Percentiles rank a stretch among this genome's conserved stretches.
These are phyloP conservation scores for Tuberolachnus salignus DNA, from an alignment of 2,888 invertebrate species.

Conservation along the genomic window DNA sequence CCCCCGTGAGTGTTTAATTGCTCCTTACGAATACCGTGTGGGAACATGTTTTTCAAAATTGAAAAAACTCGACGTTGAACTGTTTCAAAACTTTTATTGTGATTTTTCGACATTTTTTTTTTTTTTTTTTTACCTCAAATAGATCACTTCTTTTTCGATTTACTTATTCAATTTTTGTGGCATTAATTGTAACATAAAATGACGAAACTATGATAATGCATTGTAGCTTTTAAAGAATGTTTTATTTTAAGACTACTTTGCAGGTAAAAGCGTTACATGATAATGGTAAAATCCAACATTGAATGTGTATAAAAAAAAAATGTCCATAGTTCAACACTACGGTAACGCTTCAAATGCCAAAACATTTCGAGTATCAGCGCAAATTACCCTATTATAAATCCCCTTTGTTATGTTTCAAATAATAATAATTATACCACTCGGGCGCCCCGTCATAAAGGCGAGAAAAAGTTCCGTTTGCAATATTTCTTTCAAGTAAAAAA, in stretches of 20 bases:
- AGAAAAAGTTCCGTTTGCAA: slow-evolving; percentile 31
- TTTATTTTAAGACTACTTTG: background rate
- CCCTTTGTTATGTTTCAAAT: slow-evolving; percentile 26
- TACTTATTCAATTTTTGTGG: no score
- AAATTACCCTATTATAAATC: slow-evolving; percentile 39
- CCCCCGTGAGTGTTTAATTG: no score
- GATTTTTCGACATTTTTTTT: no score
- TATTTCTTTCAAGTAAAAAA: slow-evolving; percentile 23
- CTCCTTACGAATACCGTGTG: no score
- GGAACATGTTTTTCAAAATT: no score
- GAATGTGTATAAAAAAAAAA: background rate
- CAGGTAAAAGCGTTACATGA: background rate
- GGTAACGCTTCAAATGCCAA: slow-evolving; percentile 3
- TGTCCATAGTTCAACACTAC: background rate
- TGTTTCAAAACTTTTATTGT: no score
- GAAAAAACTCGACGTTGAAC: no score
- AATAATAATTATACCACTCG: slow-evolving; percentile 25
- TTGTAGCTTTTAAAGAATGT: background rate
- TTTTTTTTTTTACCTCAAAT: no score
- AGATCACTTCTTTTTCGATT: no score
- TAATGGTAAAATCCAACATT: background rate
- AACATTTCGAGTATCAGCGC: slow-evolving; percentile 35
- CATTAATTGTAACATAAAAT: no score
- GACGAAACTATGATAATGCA: no score
- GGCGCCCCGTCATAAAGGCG: slow-evolving; percentile 1